Evolutionary conservation across 2,113 vertebrate species (phyloP), one percentile per base, ranked within the genome.

Genomic region (Urocolius indicus): DNA sequence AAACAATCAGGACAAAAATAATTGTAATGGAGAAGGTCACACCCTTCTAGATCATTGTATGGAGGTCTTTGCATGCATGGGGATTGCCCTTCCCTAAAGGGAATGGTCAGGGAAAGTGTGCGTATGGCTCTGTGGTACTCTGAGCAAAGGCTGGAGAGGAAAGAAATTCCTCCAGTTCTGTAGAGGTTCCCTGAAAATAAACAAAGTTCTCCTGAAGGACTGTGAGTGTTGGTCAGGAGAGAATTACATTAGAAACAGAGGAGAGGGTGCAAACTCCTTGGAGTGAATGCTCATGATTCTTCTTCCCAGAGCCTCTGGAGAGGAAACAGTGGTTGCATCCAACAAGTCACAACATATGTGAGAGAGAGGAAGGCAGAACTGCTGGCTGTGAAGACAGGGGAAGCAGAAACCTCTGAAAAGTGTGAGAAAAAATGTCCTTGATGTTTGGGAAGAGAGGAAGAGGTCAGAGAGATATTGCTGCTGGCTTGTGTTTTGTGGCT

Each of bases 31-130:
- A 49, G 38, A 67, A 68, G 58, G 23, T 68, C 3, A 0, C 10
- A 58, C 30, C 16, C 41, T 85, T 63, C 62, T 46, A 59, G 18
- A 57, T 61, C 32, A 48, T 9, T 0, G 0, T 29, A 43, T 1
- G 29, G 61, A 82, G 43, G 43, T 13, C 49, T 34, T 36, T 32
- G 18, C 12, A 6, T 4, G 8, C 1, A 1, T n/a, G 57, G 34
- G 52, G 36, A 59, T 19, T n/a, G 51, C 13, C n/a, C 45, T 57
- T 65, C 9, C 11, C 36, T 30, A n/a, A 3, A 3, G 13, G 30
- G 43, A 78, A 13, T 7, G 57, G 38, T 46, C 57, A 6, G 6
- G 46, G 45, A 48, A 59, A 86, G 41, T 0, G 4, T 11, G 34
- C 19, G 2, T n/a, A 10, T 5, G 17, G n/a, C 38, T 86, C 63